A percentile compares a stretch with the other conserved stretches of the same genome.
phyloP scores from a whole-genome alignment of 2,888 invertebrate species.

The Crematogaster levior region DNA sequence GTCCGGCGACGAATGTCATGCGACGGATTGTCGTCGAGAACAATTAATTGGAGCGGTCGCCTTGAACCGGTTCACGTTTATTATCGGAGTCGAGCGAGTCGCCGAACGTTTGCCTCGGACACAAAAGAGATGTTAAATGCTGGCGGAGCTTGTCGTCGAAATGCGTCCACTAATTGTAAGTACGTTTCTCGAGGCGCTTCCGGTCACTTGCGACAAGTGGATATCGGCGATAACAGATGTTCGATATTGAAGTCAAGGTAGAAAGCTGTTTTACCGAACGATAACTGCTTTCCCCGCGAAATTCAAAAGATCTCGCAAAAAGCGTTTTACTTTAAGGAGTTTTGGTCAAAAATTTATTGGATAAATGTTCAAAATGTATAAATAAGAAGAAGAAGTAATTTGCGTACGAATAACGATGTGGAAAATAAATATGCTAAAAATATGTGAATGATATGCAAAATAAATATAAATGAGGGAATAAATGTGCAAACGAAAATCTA shows the following conservation, averaged over 20 bases:
- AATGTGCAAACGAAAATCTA: too few relatives aligned
- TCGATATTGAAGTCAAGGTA: not conserved
- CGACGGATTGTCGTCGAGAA: constrained; percentile 10
- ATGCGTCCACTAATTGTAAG: not conserved
- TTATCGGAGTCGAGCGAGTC: not conserved
- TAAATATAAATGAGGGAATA: too few relatives aligned
- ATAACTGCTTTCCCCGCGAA: not conserved
- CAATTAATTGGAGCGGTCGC: constrained; percentile 7
- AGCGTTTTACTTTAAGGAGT: not conserved
- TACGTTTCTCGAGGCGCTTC: not conserved
- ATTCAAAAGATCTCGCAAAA: not conserved
- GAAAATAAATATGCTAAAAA: too few relatives aligned
- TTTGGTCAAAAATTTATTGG: not conserved
- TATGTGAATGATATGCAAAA: too few relatives aligned
- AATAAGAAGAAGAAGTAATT: too few relatives aligned
- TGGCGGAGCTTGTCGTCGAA: not conserved
- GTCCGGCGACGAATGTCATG: constrained; percentile 52
- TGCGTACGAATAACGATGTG: too few relatives aligned
- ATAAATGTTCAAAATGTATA: not conserved
- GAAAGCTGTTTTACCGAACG: not conserved
- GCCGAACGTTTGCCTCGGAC: not conserved
- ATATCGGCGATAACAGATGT: not conserved
- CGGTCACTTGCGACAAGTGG: constrained; percentile 5
- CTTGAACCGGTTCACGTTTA: not conserved
- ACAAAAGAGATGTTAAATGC: not conserved